Percentiles rank a stretch among this genome's conserved stretches.
Evolutionary conservation across 2,888 invertebrate species (phyloP).

Genomic region (Anticlea derivata): DNA sequence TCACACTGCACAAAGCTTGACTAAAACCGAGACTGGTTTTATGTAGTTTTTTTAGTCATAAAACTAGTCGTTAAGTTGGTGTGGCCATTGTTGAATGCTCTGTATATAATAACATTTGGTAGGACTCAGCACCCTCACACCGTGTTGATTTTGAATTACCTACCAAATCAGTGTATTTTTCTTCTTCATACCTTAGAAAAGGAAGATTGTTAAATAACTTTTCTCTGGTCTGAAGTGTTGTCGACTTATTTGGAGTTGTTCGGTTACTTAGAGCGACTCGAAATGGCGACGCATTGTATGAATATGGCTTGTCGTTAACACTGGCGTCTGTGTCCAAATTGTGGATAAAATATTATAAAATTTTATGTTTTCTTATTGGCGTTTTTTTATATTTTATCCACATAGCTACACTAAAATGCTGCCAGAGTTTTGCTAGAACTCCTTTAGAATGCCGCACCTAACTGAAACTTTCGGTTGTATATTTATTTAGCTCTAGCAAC

Average conservation of each 20-base stretch:
- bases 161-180: slow-evolving; percentile 65
- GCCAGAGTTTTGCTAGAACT: slow-evolving; percentile 12
- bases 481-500: slow-evolving; percentile 28
- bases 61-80: slow-evolving; percentile 50
- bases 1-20: slow-evolving; percentile 53
- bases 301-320: slow-evolving; percentile 83
- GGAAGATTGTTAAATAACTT: slow-evolving; percentile 21
- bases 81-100: slow-evolving; percentile 74
- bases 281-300: slow-evolving; percentile 73
- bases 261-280: slow-evolving; percentile 39
- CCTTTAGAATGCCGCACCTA: not conserved
- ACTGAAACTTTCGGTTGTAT: no score
- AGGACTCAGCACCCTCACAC: slow-evolving; percentile 66
- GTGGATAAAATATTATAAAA: slow-evolving; percentile 21
- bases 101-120: slow-evolving; percentile 78
- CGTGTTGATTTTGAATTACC: slow-evolving; percentile 66
- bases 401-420: slow-evolving; percentile 23
- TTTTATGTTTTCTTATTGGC: slow-evolving; percentile 27
- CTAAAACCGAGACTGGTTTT: slow-evolving; percentile 43
- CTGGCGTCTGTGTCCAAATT: slow-evolving; percentile 58
- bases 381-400: slow-evolving; percentile 24
- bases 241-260: slow-evolving; percentile 51
- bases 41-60: slow-evolving; percentile 43
- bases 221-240: slow-evolving; percentile 44
- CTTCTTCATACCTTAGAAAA: slow-evolving; percentile 40